phyloP scores from a whole-genome alignment of 2,888 invertebrate genomes.

The Caenorhabditis doughertyi region DNA sequence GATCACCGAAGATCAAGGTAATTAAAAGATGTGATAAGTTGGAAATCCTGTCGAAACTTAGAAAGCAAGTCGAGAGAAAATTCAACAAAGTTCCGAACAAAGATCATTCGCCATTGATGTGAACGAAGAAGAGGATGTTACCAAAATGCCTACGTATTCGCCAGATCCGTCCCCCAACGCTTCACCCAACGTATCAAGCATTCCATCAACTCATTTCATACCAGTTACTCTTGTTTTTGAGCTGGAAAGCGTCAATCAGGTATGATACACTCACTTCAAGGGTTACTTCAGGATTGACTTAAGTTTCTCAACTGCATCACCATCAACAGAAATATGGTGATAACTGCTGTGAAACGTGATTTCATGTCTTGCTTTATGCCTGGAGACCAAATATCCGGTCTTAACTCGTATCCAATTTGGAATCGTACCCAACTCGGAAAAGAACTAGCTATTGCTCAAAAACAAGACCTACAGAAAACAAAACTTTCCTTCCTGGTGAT shows the following conservation, averaged over 20 bases:
- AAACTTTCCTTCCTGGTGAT: not conserved
- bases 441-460: not conserved
- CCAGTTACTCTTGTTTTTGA: conserved; percentile 9
- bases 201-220: conserved; percentile 6
- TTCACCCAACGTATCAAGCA: not conserved
- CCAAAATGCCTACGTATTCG: not conserved
- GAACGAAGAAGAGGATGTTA: conserved; percentile 3
- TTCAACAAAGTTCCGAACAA: conserved; percentile 14
- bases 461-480: not conserved
- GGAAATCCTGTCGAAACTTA: too few species aligned
- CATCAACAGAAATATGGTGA: conserved; percentile 23
- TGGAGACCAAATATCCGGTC: conserved; percentile 22
- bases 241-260: not conserved
- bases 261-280: not conserved
- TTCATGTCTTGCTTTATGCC: conserved; percentile 12
- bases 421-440: conserved; percentile 10
- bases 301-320: not conserved
- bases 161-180: conserved; percentile 6
- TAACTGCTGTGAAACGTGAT: conserved; percentile 2
- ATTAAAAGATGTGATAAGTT: too few species aligned
- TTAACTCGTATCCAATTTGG: conserved; percentile 15
- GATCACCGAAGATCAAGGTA: not conserved
- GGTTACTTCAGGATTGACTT: not conserved
- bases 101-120: conserved; percentile 7
- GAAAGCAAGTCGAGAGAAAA: conserved; percentile 1